These are phyloP conservation scores for Stratiolaelaps scimitus DNA, from an alignment of 1,140 invertebrate species.

Conservation along the genomic window DNA sequence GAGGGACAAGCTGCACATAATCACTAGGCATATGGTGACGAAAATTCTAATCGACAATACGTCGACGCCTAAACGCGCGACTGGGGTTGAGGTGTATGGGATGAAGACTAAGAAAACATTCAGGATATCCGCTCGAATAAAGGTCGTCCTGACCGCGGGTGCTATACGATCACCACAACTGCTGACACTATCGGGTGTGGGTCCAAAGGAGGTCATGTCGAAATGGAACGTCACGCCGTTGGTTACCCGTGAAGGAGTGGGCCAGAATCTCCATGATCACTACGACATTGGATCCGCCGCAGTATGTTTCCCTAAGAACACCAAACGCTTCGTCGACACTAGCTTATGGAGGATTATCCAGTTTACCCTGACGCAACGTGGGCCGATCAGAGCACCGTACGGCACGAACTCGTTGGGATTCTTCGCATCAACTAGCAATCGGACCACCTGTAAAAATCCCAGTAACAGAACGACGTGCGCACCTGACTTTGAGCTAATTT, in stretches of 20 bases:
- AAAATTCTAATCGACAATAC: conserved; percentile 31
- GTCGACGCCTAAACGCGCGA: conserved; percentile 44
- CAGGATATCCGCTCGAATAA: conserved; percentile 53
- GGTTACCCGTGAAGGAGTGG: conserved; percentile 36
- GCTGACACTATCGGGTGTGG: conserved; percentile 73
- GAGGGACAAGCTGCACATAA: conserved; percentile 31
- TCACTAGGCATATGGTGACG: conserved; percentile 28
- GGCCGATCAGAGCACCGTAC: not conserved
- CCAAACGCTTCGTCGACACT: not conserved
- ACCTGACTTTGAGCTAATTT: not conserved
- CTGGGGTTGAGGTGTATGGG: conserved; percentile 50
- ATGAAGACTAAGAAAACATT: conserved; percentile 49
- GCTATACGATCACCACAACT: conserved; percentile 65
- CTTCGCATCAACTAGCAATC: not conserved
- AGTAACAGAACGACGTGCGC: not conserved
- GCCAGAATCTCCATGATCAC: conserved; percentile 44
- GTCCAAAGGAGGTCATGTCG: conserved; percentile 57
- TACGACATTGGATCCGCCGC: not conserved
- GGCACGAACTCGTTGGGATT: not conserved
- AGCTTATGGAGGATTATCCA: not conserved
- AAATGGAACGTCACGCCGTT: conserved; percentile 45
- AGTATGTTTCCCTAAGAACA: not conserved
- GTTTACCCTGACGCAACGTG: not conserved
- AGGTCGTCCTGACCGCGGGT: conserved; percentile 60
- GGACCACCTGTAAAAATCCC: not conserved